A percentile compares a stretch with the other conserved stretches of the same genome.
Evolutionary conservation across 2,797 vertebrate genomes (phyloP).

Genomic region (Chaenodraco wilsoni): DNA sequence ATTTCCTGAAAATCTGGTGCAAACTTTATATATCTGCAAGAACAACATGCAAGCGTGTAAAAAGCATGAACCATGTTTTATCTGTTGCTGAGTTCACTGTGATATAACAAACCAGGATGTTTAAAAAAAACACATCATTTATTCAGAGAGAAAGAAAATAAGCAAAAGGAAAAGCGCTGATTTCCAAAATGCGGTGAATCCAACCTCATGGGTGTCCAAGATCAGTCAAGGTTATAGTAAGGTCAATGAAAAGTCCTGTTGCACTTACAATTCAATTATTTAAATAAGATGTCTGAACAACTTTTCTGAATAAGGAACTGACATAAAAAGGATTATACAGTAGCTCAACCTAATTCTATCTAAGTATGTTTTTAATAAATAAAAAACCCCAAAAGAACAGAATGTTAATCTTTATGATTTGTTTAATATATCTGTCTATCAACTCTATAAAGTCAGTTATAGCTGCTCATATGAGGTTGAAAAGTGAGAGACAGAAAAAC

Average conservation of each 20-base stretch:
- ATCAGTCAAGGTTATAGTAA: conserved; percentile 42
- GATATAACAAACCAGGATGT: neutral
- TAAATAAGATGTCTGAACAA: no score
- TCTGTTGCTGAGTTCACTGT: neutral
- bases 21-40: neutral
- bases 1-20: neutral
- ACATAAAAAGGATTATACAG: neutral
- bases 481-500: neutral
- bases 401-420: neutral
- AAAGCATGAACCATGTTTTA: neutral
- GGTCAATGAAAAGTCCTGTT: neutral
- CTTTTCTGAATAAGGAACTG: no score
- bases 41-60: neutral
- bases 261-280: neutral
- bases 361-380: no score
- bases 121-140: neutral
- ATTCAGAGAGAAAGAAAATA: neutral
- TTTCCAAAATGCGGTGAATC: conserved; percentile 6
- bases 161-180: neutral
- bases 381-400: neutral
- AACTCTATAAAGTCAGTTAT: neutral
- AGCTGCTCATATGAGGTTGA: neutral
- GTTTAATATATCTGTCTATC: no score
- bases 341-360: no score
- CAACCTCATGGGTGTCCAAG: conserved; percentile 32